These are phyloP conservation scores for Poecilia latipinna DNA, from an alignment of 2,113 vertebrate genomes.

Conservation along the genomic window DNA sequence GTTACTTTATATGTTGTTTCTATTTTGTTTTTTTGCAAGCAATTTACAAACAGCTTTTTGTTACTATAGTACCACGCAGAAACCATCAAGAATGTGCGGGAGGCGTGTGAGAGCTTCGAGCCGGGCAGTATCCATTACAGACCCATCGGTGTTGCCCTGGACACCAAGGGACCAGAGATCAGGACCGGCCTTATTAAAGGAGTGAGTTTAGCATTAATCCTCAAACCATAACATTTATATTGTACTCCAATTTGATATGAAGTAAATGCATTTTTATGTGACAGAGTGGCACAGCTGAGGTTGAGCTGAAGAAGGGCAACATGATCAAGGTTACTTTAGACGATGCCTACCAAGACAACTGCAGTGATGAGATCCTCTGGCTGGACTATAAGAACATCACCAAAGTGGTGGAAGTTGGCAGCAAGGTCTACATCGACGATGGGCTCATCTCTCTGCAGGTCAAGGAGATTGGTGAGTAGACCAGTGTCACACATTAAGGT, in stretches of 20 bases:
- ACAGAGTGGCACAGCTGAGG: conserved; percentile 94
- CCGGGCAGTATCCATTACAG: conserved; percentile 94
- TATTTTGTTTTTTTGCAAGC: background rate
- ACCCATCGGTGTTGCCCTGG: conserved; percentile 93
- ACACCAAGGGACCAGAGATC: conserved; percentile 99
- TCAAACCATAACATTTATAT: background rate
- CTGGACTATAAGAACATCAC: conserved; percentile 96
- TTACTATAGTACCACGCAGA: conserved; percentile 86
- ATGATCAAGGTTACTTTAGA: conserved; percentile 91
- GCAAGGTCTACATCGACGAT: conserved; percentile 96
- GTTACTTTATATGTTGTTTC: too few relatives aligned
- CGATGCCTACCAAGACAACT: conserved; percentile 88
- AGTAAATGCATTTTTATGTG: background rate
- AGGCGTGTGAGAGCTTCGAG: conserved; percentile 92
- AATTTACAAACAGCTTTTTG: background rate
- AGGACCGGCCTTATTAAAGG: conserved; percentile 96
- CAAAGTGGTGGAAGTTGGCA: conserved; percentile 90
- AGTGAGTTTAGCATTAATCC: conserved; percentile 76
- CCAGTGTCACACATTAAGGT: conserved; percentile 1
- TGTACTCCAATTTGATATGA: background rate
- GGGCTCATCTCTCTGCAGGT: conserved; percentile 94
- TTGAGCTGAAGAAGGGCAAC: conserved; percentile 92
- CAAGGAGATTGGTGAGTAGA: conserved; percentile 86
- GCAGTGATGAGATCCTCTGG: conserved; percentile 89
- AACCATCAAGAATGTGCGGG: conserved; percentile 94